Base-by-base conservation (phyloP, 2,797 vertebrate species). In the Sebastes taczanowskii region DNA sequence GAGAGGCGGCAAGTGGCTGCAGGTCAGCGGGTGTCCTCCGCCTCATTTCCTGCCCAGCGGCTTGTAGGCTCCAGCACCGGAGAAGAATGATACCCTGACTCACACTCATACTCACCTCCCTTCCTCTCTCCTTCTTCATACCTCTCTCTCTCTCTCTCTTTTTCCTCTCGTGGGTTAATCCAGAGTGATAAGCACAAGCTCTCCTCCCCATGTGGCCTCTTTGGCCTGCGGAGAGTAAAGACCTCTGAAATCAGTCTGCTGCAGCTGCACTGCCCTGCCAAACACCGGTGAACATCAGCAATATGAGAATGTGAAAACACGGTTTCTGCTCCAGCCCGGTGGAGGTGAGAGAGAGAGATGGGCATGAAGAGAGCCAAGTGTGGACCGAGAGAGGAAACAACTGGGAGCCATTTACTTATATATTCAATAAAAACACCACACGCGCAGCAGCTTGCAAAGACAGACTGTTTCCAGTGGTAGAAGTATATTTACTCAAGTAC, bases 31-130 rank as follows among this genome's bases (percentile, higher is more conserved):
- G 91, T 91, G 87, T 91, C 88, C 84, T 85, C 78, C 13, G 85
- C 85, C 84, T 94, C 91, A 90, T 94, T 92, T 94, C 92, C 91
- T 92, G 87, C 88, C 83, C 88, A 85, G 83, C 67, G 32, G 90
- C 85, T 86, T 72, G 87, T 83, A 80, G 79, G 77, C 81, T 85
- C 68, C 78, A 77, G 70, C 67, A 20, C 74, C 27, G 3, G 66
- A 34, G 64, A 71, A 77, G 88, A 85, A 82, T 86, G 80, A 91
- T 78, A 65, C 46, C 83, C 69, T 70, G 78, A 74, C 79, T 86
- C 78, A 30, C 64, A 69, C 77, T 64, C 72, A 46, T 71, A 84
- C 38, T 58, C 83, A 78, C 86, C 84, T 80, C 78, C 66, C 81
- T 87, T 63, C 86, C 85, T 77, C 75, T 29, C 71, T 71, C 42